Evolutionary conservation across 2,797 vertebrate species (phyloP), one percentile per base, ranked within the genome.

Genomic region (Urosaurus nigricauda): DNA sequence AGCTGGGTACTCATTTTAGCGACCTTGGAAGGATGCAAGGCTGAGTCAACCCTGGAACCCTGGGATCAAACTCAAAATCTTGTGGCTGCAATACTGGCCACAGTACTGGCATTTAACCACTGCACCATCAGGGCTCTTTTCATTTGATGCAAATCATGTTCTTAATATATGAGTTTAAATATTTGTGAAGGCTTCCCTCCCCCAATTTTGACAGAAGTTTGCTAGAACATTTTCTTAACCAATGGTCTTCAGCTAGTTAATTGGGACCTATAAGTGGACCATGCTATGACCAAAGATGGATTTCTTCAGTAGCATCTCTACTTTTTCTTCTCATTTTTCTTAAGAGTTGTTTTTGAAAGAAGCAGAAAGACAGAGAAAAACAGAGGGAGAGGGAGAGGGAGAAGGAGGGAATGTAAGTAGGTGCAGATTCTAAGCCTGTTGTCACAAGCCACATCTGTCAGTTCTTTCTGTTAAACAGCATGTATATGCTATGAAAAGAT

Each of bases 121-220:
- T 51, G 47, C 7, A 11, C 47, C 47, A 51, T 51, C 47, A 51
- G 47, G 7, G 47, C 47, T 51, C 47, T 8, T 51, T 51, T 3
- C 89, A 88, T 85, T 80, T 87, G 86, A 90, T 13, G 2, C 84
- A 88, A 86, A 92, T 88, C 89, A 24, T 73, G 24, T 91, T 93
- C 82, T 91, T 88, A 90, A 92, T 90, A 29, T 90, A 1, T 40
- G 88, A 83, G 77, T 80, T 79, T 91, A 51, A 70, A 70, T 71
- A 90, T 87, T 92, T 91, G 74, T 89, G 88, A 92, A 75, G 87
- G 5, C 29, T 9, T 2, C 74, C 94, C 92, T 58, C 80, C 79
- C 65, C 17, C 88, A 92, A 87, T 77, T 51, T 74, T 32, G 53
- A 71, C 63, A 73, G 85, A 17, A 74, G 5, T 73, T 81, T 83